A percentile compares a stretch with the other conserved stretches of the same genome.
Conservation (phyloP, 2,797 vertebrate species). For the Hydrocynus forskahlii region DNA sequence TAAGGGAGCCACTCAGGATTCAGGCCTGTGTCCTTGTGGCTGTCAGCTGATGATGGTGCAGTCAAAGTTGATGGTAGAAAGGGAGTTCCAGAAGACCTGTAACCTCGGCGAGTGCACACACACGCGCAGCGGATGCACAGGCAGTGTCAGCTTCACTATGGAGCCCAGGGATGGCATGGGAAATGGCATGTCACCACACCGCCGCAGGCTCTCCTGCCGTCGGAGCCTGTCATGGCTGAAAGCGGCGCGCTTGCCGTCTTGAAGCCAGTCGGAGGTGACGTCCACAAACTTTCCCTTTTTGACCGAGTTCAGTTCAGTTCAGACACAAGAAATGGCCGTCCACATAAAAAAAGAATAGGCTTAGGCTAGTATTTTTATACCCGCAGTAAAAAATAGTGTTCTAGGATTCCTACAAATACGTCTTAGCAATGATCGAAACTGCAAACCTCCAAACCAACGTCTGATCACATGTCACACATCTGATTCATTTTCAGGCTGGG, state of each 20-base stretch:
- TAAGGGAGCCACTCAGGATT: slow-evolving; percentile 29
- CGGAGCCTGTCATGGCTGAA: slow-evolving; percentile 79
- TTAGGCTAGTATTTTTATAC: not conserved
- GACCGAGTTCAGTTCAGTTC: not conserved
- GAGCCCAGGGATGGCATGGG: slow-evolving; percentile 77
- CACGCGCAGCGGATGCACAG: slow-evolving; percentile 62
- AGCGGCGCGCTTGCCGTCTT: slow-evolving; percentile 71
- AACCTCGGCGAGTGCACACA: slow-evolving; percentile 73
- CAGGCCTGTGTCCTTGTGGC: slow-evolving; percentile 49
- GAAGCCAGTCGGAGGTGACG: slow-evolving; percentile 80
- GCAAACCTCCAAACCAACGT: not conserved
- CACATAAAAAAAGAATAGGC: not conserved
- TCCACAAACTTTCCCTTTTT: slow-evolving; percentile 69
- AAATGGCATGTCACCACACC: slow-evolving; percentile 79
- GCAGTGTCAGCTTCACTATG: slow-evolving; percentile 78
- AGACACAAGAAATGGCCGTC: not conserved
- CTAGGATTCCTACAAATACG: not conserved
- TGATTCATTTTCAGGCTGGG: slow-evolving; percentile 74
- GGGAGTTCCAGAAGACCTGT: slow-evolving; percentile 64
- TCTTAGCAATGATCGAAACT: not conserved
- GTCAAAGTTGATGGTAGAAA: slow-evolving; percentile 54
- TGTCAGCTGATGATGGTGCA: slow-evolving; percentile 45
- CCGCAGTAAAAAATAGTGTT: not conserved
- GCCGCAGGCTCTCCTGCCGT: slow-evolving; percentile 77
- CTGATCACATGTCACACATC: slow-evolving; percentile 17